Evolutionary conservation across 2,113 vertebrate genomes (phyloP), one percentile per base, ranked within the genome.

Genomic region (Syrmaticus mikado): DNA sequence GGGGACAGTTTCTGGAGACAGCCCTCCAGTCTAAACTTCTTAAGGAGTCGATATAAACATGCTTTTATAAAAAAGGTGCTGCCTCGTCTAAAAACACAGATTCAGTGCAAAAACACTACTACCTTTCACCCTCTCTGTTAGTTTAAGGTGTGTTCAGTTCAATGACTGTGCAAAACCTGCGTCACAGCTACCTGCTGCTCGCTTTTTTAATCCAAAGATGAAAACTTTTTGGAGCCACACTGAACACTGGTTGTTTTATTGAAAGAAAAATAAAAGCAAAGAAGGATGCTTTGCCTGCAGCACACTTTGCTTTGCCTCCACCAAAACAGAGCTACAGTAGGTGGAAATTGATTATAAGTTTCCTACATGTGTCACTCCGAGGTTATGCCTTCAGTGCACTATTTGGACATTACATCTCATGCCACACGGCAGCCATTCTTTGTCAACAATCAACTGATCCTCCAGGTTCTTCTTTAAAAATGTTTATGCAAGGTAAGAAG

Each of bases 121-220:
- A 98, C 98, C 99, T 99, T 99, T 99, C 99, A 99, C 97, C 97
- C 95, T 95, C 91, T 30, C 90, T 98, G 98, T 99, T 99, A 97
- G 98, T 97, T 98, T 97, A 99, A 99, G 98, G 98, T 98, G 98
- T 98, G 98, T 98, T 98, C 97, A 94, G 98, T 94, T 98, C 96
- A 95, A 93, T 96, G 98, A 98, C 98, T 96, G 97, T 98, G 97
- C 97, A 97, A 97, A 98, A 98, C 98, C 98, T 99, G 98, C 99
- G 98, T 99, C 99, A 99, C 98, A 89, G 92, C 98, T 98, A 98
- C 98, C 98, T 98, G 98, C 97, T 89, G 97, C 98, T 98, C 45
- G 1, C 68, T 94, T 96, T 95, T 57, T 89, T 85, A 34, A 84
- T 75, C 90, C 93, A 82, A 20, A 92, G 94, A 81, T 22, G 64